These are phyloP conservation scores for Dryoscopus gambensis DNA, from an alignment of 2,113 vertebrate species.

Conservation along the genomic window DNA sequence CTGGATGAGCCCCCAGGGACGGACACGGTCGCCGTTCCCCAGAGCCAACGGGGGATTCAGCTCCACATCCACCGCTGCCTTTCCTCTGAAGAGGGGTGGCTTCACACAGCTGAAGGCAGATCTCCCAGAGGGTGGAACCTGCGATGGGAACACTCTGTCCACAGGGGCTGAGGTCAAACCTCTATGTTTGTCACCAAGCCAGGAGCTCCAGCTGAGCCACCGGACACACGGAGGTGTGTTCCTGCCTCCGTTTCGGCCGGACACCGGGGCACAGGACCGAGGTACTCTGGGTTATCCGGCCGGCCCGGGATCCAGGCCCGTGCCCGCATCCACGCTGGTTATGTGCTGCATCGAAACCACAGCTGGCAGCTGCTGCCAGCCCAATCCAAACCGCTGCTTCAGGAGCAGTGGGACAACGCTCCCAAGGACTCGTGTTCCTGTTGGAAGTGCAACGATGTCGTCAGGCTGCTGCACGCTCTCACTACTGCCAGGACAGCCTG, in stretches of 20 bases:
- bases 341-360: neutral
- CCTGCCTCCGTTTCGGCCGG: neutral
- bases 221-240: accelerated
- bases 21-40: accelerated
- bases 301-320: accelerated
- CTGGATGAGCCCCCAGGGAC: neutral
- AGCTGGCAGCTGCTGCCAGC: neutral
- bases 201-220: neutral
- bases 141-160: neutral
- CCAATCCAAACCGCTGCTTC: neutral
- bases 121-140: neutral
- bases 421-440: neutral
- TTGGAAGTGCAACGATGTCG: accelerated
- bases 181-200: neutral
- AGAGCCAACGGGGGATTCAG: neutral
- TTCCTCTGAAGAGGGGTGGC: neutral
- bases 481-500: neutral
- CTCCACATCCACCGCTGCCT: neutral
- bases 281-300: accelerated
- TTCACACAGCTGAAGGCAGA: neutral
- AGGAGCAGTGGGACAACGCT: neutral
- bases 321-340: accelerated
- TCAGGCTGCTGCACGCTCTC: neutral
- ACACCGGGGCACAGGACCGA: neutral
- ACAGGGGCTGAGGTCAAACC: neutral